phyloP scores from a whole-genome alignment of 2,113 vertebrate genomes.

The Neodontobutis hainanensis region DNA sequence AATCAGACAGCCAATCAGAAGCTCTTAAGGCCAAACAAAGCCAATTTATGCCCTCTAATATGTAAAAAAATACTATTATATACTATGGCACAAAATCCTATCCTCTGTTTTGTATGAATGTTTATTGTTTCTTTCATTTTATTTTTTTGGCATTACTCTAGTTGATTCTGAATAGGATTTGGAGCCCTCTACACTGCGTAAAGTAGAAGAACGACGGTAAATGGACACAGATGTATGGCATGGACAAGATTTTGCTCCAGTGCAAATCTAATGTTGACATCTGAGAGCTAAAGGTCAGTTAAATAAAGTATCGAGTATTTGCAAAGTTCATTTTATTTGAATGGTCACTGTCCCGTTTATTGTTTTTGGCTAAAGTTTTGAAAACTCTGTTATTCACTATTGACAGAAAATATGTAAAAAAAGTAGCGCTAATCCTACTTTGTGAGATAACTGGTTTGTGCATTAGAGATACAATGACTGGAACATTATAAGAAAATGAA shows the following conservation, averaged over 20 bases:
- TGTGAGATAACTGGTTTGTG: too few relatives aligned
- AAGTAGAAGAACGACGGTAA: slow-evolving; percentile 34
- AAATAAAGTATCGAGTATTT: background rate
- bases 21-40: slow-evolving; percentile 61
- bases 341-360: background rate
- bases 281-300: slow-evolving; percentile 16
- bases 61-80: slow-evolving; percentile 70
- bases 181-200: slow-evolving; percentile 48
- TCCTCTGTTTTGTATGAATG: slow-evolving; percentile 62
- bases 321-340: too few relatives aligned
- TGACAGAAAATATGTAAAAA: too few relatives aligned
- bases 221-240: slow-evolving; percentile 19
- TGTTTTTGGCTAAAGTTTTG: background rate
- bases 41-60: slow-evolving; percentile 37
- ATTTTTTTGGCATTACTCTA: slow-evolving; percentile 72
- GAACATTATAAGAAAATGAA: background rate
- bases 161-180: slow-evolving; percentile 54
- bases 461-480: too few relatives aligned
- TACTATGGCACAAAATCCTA: slow-evolving; percentile 79
- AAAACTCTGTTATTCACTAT: too few relatives aligned
- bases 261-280: slow-evolving; percentile 53
- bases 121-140: slow-evolving; percentile 54
- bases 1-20: slow-evolving; percentile 61
- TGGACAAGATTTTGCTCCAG: slow-evolving; percentile 77
- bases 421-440: too few relatives aligned